Evolutionary conservation across 2,113 vertebrate species (phyloP).

Genomic region (Nycticebus coucang): DNA sequence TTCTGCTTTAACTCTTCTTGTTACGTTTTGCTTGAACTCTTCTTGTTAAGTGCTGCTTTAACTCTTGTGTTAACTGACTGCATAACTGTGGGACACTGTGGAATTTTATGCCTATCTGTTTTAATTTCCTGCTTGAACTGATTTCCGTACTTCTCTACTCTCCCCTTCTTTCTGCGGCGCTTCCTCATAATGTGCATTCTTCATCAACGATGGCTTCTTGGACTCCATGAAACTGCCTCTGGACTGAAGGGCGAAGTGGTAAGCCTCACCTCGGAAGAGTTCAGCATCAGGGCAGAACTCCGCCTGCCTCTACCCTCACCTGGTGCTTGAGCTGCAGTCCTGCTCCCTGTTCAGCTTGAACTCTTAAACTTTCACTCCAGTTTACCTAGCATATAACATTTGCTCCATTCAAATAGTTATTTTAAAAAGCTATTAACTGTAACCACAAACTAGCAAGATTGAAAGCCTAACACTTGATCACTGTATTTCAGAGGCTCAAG

Average conservation of each 20-base stretch:
- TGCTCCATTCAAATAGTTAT: background rate
- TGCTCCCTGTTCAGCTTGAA: background rate
- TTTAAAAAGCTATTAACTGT: background rate
- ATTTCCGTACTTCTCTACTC: slow-evolving; percentile 56
- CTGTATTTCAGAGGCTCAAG: background rate
- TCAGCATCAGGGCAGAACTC: background rate
- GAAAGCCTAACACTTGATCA: background rate
- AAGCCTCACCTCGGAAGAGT: slow-evolving; percentile 73
- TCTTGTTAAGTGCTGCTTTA: too few species aligned
- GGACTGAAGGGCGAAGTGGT: slow-evolving; percentile 88
- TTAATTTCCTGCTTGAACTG: slow-evolving; percentile 66
- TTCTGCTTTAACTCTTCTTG: too few species aligned
- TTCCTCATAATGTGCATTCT: slow-evolving; percentile 60
- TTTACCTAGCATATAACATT: background rate
- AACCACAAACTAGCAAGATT: background rate
- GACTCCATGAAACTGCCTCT: slow-evolving; percentile 61
- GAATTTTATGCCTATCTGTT: background rate
- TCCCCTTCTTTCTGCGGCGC: slow-evolving; percentile 62
- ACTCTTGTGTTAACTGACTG: accelerated
- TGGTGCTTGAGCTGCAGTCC: background rate
- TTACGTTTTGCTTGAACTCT: too few species aligned
- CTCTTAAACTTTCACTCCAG: background rate
- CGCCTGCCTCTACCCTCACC: background rate
- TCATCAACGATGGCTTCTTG: slow-evolving; percentile 64
- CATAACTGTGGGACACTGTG: background rate